Percentiles rank a stretch among this genome's conserved stretches.
These are phyloP conservation scores for Tetranychus cinnabarinus DNA, from an alignment of 1,140 invertebrate species.

Conservation along the genomic window DNA sequence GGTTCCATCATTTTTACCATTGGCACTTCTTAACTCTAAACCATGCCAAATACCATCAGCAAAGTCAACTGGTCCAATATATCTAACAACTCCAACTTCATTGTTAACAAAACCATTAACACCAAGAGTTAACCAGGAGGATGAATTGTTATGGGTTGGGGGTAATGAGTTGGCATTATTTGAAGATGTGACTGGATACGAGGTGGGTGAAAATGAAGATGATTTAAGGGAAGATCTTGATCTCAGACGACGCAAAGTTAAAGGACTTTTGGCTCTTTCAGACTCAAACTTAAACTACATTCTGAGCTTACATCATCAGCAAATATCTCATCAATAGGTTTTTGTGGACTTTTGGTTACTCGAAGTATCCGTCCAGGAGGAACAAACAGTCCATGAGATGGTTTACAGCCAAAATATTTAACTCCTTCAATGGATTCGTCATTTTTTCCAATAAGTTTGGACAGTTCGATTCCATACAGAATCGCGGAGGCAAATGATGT, in stretches of 20 bases:
- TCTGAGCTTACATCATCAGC: neutral
- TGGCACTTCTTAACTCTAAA: conserved; percentile 70
- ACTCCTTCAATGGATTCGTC: conserved; percentile 65
- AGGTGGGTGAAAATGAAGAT: neutral
- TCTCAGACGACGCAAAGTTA: neutral
- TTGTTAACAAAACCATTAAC: conserved; percentile 14
- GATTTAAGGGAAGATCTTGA: neutral
- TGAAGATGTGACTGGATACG: neutral
- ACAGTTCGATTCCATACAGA: conserved; percentile 84
- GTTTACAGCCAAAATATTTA: conserved; percentile 80
- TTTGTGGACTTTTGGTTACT: no score
- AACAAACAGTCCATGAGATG: conserved; percentile 74
- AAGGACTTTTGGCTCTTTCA: neutral
- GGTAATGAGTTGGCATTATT: no score
- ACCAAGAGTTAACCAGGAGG: neutral
- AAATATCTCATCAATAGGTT: neutral
- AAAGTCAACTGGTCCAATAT: conserved; percentile 66
- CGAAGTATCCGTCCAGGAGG: conserved; percentile 26
- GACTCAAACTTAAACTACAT: neutral
- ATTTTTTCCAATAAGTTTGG: conserved; percentile 72
- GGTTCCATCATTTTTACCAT: conserved; percentile 79
- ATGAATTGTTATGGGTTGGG: neutral
- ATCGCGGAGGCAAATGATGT: conserved; percentile 71
- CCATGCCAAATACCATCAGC: conserved; percentile 83
- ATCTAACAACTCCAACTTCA: conserved; percentile 57